Evolutionary conservation across 2,113 vertebrate species (phyloP), one percentile per base, ranked within the genome.

Genomic region (Tretioscincus oriximinensis): DNA sequence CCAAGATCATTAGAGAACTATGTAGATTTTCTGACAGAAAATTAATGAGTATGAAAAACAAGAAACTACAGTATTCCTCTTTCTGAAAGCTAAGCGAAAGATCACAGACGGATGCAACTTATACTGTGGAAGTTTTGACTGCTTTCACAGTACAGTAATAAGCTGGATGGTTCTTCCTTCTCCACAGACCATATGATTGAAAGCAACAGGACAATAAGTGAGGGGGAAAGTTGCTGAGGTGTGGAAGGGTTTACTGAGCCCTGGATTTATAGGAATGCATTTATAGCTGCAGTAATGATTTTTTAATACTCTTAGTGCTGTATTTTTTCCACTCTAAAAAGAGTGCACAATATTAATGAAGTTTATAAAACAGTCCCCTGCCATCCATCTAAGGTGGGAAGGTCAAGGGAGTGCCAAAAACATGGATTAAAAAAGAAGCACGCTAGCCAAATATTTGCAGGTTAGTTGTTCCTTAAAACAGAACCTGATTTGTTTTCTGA

Each of bases 171-270:
- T 78, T 0, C 0, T 35, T 82, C 88, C 87, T 81, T 73, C 81
- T 81, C 85, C 76, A 64, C 73, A 73, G 89, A 72, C 84, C 88
- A 82, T 85, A 92, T 84, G 88, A 85, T 83, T 90, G 87, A 92
- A 88, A 67, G 77, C 80, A 82, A 28, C 82, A 74, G 85, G 81
- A 87, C 45, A 88, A 86, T 84, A 10, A 2, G 82, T 81, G 70
- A 29, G 78, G 89, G 85, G 84, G 18, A 86, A 90, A 90, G 49
- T 88, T 82, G 70, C 54, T 71, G 35, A 82, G 70, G 16, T 85
- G 69, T 91, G 83, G 83, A 10, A 24, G 58, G 90, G 83, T 93
- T 92, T 91, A 91, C 78, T 89, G 80, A 77, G 85, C 88, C 88
- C 51, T 87, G 85, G 86, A 81, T 87, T 84, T 78, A 72, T 80